Conservation (phyloP, 2,113 vertebrate species). For the Eulacestoma nigropectus region DNA sequence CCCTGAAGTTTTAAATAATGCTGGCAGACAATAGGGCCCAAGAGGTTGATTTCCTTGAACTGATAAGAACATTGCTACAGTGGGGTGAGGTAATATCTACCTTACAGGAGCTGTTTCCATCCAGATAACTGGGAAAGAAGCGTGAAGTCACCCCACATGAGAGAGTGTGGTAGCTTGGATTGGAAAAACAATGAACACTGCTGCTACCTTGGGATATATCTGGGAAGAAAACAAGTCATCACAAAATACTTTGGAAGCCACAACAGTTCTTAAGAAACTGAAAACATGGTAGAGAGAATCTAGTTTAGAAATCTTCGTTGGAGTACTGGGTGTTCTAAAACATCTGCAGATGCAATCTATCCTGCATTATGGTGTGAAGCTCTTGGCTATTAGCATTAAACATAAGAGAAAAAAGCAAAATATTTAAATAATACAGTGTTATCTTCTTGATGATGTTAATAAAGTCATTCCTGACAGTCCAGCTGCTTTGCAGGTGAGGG, state of each 20-base stretch:
- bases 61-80: background rate
- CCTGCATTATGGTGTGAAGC: background rate
- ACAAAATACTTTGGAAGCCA: constrained; percentile 55
- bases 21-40: constrained; percentile 1
- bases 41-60: constrained; percentile 57
- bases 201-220: constrained; percentile 82
- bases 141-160: constrained; percentile 84
- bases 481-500: background rate
- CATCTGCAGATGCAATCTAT: background rate
- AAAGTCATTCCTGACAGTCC: background rate
- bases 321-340: background rate
- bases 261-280: background rate
- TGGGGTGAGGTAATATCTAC: constrained; percentile 67
- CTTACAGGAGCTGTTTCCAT: constrained; percentile 87
- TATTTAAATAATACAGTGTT: background rate
- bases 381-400: background rate
- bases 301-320: background rate
- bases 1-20: background rate
- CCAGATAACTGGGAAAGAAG: constrained; percentile 85
- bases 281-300: background rate
- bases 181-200: constrained; percentile 87
- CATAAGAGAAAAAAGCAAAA: background rate
- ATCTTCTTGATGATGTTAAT: background rate
- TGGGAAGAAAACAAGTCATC: constrained; percentile 79
- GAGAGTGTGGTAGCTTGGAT: constrained; percentile 92